Percentiles rank a stretch among this genome's conserved stretches.
Evolutionary conservation across 2,797 vertebrate genomes (phyloP).

Genomic region (Toxotes lorentzi): DNA sequence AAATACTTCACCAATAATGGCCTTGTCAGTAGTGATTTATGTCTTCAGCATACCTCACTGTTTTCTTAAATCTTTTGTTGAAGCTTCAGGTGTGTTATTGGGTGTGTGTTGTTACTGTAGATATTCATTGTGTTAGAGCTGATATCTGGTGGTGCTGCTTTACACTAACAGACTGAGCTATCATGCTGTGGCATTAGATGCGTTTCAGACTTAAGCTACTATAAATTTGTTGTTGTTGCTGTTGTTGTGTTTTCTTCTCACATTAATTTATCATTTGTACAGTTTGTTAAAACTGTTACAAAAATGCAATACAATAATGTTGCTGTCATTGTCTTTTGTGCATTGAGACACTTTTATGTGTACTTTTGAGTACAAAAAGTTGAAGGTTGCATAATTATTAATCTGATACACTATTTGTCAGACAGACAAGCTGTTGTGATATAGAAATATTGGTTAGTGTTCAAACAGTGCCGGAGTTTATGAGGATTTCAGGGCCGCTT

Average conservation of each 20-base stretch:
- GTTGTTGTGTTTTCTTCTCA: not conserved
- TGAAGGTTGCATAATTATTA: not conserved
- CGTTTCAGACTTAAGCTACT: not conserved
- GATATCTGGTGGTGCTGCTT: not conserved
- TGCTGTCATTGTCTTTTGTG: not conserved
- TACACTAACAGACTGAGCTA: not conserved
- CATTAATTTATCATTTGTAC: not conserved
- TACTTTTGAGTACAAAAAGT: not conserved
- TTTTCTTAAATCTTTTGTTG: not conserved
- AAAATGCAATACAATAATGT: not conserved
- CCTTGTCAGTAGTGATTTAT: not conserved
- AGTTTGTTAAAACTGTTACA: not conserved
- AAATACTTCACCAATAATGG: not conserved
- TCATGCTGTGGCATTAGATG: not conserved
- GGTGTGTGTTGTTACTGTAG: not conserved
- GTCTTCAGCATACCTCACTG: not conserved
- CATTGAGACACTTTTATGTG: not conserved
- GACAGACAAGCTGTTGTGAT: not conserved
- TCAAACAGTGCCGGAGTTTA: not conserved
- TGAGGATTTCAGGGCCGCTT: not conserved
- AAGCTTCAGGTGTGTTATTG: conserved; percentile 2
- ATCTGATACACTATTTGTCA: not conserved
- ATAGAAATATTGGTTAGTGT: not conserved
- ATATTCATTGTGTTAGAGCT: conserved; percentile 1
- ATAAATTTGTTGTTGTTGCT: conserved; percentile 3